These are phyloP conservation scores for Magallana ariakensis DNA, from an alignment of 1,140 invertebrate species.

Conservation along the genomic window DNA sequence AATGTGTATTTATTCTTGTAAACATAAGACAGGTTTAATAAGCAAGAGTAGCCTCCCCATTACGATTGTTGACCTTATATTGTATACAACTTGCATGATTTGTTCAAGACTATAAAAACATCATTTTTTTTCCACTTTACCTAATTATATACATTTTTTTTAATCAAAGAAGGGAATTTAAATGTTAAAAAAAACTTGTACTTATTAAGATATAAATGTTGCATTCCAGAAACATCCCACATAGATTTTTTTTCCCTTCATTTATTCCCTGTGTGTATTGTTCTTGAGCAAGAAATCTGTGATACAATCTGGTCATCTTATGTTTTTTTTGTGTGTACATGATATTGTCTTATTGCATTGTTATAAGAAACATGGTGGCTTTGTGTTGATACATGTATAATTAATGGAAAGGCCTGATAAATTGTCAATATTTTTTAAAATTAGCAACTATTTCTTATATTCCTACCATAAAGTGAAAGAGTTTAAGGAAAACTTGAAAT, in stretches of 20 bases:
- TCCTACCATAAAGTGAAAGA: too few relatives aligned
- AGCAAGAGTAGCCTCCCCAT: too few relatives aligned
- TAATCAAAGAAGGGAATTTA: too few relatives aligned
- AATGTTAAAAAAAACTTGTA: background rate
- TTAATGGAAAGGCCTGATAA: background rate
- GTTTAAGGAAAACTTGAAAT: too few relatives aligned
- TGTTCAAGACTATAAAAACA: background rate
- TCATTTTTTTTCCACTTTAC: background rate
- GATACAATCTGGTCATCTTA: constrained; percentile 29
- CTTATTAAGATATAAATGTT: background rate
- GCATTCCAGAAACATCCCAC: constrained; percentile 16
- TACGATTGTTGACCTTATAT: too few relatives aligned
- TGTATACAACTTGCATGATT: background rate
- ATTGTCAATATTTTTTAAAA: background rate
- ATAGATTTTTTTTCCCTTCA: constrained; percentile 28
- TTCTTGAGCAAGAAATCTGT: constrained; percentile 29
- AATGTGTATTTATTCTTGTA: background rate
- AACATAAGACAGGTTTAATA: background rate
- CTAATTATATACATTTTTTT: too few relatives aligned
- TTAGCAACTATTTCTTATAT: too few relatives aligned
- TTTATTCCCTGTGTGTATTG: constrained; percentile 25
- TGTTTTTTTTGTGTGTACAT: background rate
- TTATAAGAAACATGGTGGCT: background rate
- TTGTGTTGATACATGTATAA: background rate
- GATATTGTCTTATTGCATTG: constrained; percentile 8